Evolutionary conservation across 2,113 vertebrate genomes (phyloP).

Genomic region (Tor tambroides): DNA sequence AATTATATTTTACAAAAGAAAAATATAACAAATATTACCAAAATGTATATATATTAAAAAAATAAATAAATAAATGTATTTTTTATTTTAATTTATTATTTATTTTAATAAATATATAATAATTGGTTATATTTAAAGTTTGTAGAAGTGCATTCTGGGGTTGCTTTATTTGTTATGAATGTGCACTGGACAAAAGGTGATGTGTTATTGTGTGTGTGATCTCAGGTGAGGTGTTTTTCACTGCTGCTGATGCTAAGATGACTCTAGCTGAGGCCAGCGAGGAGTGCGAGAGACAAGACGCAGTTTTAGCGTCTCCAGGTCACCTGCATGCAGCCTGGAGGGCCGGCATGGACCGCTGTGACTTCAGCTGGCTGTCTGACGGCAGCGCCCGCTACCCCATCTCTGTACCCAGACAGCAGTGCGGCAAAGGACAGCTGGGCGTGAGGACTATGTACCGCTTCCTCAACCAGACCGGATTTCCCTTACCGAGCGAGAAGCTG

Average conservation of each 20-base stretch:
- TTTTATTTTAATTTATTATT: too few relatives aligned
- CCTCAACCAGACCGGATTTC: constrained; percentile 89
- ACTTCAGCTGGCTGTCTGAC: constrained; percentile 91
- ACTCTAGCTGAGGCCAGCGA: constrained; percentile 81
- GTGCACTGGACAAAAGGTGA: neutral
- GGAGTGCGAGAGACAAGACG: constrained; percentile 72
- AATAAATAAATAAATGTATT: too few relatives aligned
- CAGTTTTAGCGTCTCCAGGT: constrained; percentile 83
- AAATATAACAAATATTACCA: too few relatives aligned
- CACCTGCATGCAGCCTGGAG: constrained; percentile 92
- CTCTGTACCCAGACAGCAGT: constrained; percentile 85
- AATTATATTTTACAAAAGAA: too few relatives aligned
- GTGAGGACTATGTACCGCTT: constrained; percentile 91
- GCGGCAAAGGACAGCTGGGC: constrained; percentile 89
- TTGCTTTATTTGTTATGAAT: neutral
- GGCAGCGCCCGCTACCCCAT: constrained; percentile 93
- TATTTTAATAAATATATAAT: too few relatives aligned
- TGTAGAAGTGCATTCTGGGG: neutral
- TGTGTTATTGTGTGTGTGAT: constrained; percentile 7
- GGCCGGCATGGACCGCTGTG: constrained; percentile 87
- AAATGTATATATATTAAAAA: too few relatives aligned
- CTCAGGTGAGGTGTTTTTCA: constrained; percentile 87
- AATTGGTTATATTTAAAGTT: neutral
- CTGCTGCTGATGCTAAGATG: constrained; percentile 72
- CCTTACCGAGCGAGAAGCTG: constrained; percentile 78